Evolutionary conservation across 2,888 invertebrate genomes (phyloP).

Genomic region (Ornithoptera alexandrae): DNA sequence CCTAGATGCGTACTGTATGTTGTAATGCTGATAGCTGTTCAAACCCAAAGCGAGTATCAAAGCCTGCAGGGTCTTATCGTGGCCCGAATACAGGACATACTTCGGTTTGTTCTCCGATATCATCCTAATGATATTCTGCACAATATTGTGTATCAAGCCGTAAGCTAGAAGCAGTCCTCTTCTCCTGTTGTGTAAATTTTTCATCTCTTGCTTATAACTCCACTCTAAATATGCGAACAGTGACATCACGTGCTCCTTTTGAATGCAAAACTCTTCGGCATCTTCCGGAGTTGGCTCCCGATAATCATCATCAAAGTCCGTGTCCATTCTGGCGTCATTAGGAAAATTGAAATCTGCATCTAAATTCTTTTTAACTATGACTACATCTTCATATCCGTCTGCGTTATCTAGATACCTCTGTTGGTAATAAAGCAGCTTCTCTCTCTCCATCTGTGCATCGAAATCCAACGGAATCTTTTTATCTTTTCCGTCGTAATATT

Average conservation of each 20-base stretch:
- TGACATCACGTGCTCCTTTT: slow-evolving; percentile 86
- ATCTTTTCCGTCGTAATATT: slow-evolving; percentile 59
- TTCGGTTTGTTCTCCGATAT: slow-evolving; percentile 87
- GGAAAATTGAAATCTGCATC: slow-evolving; percentile 77
- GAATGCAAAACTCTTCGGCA: slow-evolving; percentile 80
- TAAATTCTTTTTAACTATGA: slow-evolving; percentile 73
- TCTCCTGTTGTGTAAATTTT: slow-evolving; percentile 81
- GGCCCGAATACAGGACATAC: slow-evolving; percentile 92
- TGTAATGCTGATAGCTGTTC: slow-evolving; percentile 80
- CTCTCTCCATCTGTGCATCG: slow-evolving; percentile 76
- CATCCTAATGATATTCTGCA: slow-evolving; percentile 88
- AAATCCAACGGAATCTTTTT: slow-evolving; percentile 66
- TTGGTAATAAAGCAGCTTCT: slow-evolving; percentile 72
- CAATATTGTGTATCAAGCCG: slow-evolving; percentile 90
- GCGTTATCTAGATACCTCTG: slow-evolving; percentile 68
- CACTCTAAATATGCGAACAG: slow-evolving; percentile 91
- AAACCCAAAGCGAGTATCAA: slow-evolving; percentile 90
- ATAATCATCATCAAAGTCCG: slow-evolving; percentile 72
- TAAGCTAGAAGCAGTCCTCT: slow-evolving; percentile 88
- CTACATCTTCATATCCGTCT: slow-evolving; percentile 72
- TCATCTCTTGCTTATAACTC: slow-evolving; percentile 83
- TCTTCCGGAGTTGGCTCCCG: slow-evolving; percentile 63
- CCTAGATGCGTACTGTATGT: slow-evolving; percentile 92
- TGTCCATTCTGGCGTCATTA: slow-evolving; percentile 68
- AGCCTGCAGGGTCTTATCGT: slow-evolving; percentile 94